A percentile compares a stretch with the other conserved stretches of the same genome.
phyloP scores from a whole-genome alignment of 2,888 invertebrate genomes.

The Drosophila pegasa region DNA sequence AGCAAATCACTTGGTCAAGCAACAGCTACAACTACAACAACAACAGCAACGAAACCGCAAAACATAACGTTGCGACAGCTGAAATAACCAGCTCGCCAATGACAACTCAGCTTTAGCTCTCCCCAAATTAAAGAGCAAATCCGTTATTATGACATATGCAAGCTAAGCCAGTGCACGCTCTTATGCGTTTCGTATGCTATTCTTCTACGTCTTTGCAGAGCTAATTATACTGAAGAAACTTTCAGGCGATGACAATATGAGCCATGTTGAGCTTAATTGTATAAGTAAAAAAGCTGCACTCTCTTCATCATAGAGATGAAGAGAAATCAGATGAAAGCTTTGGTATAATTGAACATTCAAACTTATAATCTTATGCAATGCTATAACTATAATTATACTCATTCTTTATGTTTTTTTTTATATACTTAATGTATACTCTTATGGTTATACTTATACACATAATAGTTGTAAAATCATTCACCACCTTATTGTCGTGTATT shows the following conservation, averaged over 20 bases:
- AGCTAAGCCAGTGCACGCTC: not conserved
- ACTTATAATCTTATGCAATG: not conserved
- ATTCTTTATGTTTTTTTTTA: not conserved
- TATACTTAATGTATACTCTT: not conserved
- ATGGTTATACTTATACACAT: not conserved
- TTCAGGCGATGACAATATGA: not conserved
- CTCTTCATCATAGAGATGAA: not conserved
- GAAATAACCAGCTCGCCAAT: conserved; percentile 4
- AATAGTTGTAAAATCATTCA: not conserved
- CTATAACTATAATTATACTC: not conserved
- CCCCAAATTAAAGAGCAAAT: not conserved
- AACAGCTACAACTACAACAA: conserved; percentile 25
- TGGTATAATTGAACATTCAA: not conserved
- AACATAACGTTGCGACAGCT: conserved; percentile 5
- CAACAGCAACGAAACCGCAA: conserved; percentile 21
- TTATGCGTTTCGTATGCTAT: not conserved
- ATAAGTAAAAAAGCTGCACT: not conserved
- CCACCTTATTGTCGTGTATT: not conserved
- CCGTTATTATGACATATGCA: too few relatives aligned
- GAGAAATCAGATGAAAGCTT: not conserved
- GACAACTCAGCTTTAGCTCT: not conserved
- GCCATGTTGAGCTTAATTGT: not conserved
- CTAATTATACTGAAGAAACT: not conserved
- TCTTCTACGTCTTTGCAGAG: too few relatives aligned
- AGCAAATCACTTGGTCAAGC: conserved; percentile 76